These are phyloP conservation scores for Hephaestus fuliginosus DNA, from an alignment of 2,797 vertebrate species.

Conservation along the genomic window DNA sequence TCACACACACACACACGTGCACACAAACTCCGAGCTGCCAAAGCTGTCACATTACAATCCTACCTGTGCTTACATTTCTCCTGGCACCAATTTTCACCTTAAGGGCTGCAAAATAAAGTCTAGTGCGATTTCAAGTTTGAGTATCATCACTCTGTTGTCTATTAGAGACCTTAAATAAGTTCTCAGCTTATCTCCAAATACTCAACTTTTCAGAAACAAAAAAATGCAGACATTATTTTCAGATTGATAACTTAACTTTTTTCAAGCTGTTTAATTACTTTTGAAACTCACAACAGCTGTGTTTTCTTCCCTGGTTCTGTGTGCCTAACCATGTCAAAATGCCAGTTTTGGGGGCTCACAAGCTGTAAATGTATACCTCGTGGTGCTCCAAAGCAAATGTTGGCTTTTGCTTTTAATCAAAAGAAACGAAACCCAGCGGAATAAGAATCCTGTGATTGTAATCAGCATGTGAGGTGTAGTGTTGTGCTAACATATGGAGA, in stretches of 20 bases:
- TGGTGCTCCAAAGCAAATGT: slow-evolving; percentile 19
- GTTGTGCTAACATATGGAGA: slow-evolving; percentile 14
- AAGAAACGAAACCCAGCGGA: slow-evolving; percentile 11
- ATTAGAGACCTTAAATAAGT: slow-evolving; percentile 11
- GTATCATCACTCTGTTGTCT: slow-evolving; percentile 27
- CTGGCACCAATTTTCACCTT: slow-evolving; percentile 67
- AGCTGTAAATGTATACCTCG: slow-evolving; percentile 20
- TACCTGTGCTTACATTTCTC: slow-evolving; percentile 55
- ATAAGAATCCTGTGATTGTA: background rate
- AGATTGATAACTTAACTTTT: slow-evolving; percentile 4
- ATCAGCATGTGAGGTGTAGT: background rate
- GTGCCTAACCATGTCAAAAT: slow-evolving; percentile 27
- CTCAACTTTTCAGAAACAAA: slow-evolving; percentile 9
- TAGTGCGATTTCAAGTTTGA: slow-evolving; percentile 43
- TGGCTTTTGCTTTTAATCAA: slow-evolving; percentile 25
- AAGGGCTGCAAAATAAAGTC: slow-evolving; percentile 61
- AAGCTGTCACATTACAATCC: slow-evolving; percentile 62
- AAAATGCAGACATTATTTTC: slow-evolving; percentile 6
- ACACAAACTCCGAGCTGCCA: slow-evolving; percentile 40
- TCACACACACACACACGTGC: slow-evolving; percentile 31
- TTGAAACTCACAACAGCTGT: slow-evolving; percentile 26
- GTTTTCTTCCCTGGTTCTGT: slow-evolving; percentile 30
- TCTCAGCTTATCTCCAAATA: background rate
- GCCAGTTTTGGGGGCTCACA: slow-evolving; percentile 28
- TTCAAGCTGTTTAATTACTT: slow-evolving; percentile 8